Evolutionary conservation across 2,113 vertebrate genomes (phyloP).

Genomic region (Oryzias celebensis): DNA sequence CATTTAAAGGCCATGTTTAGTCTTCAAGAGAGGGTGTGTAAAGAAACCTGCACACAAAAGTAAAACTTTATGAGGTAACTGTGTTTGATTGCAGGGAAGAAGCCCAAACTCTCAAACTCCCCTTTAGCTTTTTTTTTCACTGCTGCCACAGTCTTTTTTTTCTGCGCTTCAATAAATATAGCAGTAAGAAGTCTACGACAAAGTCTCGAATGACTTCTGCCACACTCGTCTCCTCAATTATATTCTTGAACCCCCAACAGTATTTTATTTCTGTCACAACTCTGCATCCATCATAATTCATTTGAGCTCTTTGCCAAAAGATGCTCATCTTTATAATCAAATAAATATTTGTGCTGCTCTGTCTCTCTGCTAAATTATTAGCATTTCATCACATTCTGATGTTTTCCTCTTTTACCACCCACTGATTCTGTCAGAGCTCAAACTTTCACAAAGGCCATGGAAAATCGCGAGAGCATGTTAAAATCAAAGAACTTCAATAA

Average conservation of each 20-base stretch:
- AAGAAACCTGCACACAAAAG: constrained; percentile 20
- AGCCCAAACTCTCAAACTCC: constrained; percentile 17
- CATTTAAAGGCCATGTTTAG: constrained; percentile 17
- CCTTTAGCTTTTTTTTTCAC: constrained; percentile 19
- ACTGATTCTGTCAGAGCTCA: no score
- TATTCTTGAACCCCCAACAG: constrained; percentile 25
- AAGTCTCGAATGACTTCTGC: constrained; percentile 26
- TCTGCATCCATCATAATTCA: constrained; percentile 12
- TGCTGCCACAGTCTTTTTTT: constrained; percentile 31
- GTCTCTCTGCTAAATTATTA: constrained; percentile 15
- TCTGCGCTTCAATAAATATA: not conserved
- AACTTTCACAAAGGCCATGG: no score
- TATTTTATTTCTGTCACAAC: constrained; percentile 17
- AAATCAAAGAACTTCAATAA: not conserved
- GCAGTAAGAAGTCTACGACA: not conserved
- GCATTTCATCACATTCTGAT: constrained; percentile 1
- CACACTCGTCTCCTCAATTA: constrained; percentile 24
- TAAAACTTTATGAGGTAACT: constrained; percentile 16
- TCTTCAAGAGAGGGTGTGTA: constrained; percentile 12
- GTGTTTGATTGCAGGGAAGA: constrained; percentile 34
- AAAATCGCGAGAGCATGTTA: no score
- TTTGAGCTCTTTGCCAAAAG: constrained; percentile 10
- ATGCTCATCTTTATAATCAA: constrained; percentile 7
- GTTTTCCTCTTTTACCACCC: constrained; percentile 2
- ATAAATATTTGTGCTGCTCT: constrained; percentile 3